Evolutionary conservation across 2,113 vertebrate genomes (phyloP).

Genomic region (Athene cunicularia): DNA sequence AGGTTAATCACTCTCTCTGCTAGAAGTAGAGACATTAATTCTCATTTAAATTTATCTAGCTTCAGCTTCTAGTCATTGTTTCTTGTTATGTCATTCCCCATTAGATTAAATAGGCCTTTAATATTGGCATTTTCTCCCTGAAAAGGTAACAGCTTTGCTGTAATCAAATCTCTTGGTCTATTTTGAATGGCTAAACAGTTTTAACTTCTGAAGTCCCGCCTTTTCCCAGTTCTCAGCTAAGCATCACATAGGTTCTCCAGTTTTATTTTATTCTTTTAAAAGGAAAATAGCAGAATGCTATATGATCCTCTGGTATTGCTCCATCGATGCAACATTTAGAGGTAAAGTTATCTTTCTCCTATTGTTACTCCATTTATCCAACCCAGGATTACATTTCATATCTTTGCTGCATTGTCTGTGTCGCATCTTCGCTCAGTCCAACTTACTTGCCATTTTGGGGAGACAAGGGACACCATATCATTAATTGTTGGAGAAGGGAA

Average conservation of each 20-base stretch:
- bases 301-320: neutral
- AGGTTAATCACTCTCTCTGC: conserved; percentile 63
- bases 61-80: conserved; percentile 38
- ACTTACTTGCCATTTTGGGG: conserved; percentile 42
- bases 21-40: conserved; percentile 59
- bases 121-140: conserved; percentile 9
- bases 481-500: neutral
- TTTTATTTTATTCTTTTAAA: neutral
- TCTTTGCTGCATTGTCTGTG: neutral
- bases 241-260: neutral
- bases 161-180: conserved; percentile 2
- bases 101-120: conserved; percentile 36
- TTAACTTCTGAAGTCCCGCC: neutral
- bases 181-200: conserved; percentile 5
- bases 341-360: neutral
- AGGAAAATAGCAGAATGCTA: neutral
- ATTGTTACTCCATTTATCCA: neutral
- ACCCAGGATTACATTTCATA: neutral
- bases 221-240: neutral
- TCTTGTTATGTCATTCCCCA: conserved; percentile 39
- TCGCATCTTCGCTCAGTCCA: neutral
- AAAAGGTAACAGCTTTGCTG: neutral
- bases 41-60: conserved; percentile 53
- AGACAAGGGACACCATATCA: neutral
- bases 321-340: neutral